Base-by-base conservation (phyloP, 1,140 invertebrate genomes). In the Pemphigus obesinymphae region DNA sequence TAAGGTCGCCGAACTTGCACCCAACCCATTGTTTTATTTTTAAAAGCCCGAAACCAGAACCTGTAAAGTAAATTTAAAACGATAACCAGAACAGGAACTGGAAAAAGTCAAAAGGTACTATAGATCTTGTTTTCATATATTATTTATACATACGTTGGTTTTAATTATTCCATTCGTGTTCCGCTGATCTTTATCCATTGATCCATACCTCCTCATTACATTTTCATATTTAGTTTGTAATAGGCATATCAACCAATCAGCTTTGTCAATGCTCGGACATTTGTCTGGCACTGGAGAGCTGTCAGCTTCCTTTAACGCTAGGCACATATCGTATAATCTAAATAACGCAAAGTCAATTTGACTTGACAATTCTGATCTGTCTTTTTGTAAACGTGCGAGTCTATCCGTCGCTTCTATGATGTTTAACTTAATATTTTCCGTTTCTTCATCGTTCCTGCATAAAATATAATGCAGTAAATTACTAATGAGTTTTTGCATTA, bases 271-370 rank as follows among this genome's bases (percentile, higher is more conserved):
- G 15, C 70, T 50, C 26, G 83, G 83, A 80, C 83, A 83, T 34
- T 83, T 82, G 20, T 82, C 76, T 23, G 83, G 83, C 7, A 83
- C 83, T 13, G 48, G 72, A 13, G 82, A 73, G 40, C 86, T 86
- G 43, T 86, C 86, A 23, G 86, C 84, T 82, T 87, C 86, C 87
- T 88, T 31, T 82, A 85, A 43, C 75, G 68, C 53, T 70, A 83
- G 5, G 26, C 63, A 83, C 53, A 78, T 48, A 10, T 50, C 20
- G n/a, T 83, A 78, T 5, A 83, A 20, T 61, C 48, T 83, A 3
- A n/a, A 7, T 20, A 83, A 26, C 7, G 61, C 72, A 1, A 15
- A 43, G 17, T 72, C 26, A 8, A 81, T 78, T 43, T 82, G 78
- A 29, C 34, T 37, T 17, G 40, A 53, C 45, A 72, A 37, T 70